Conservation (phyloP, 1,140 invertebrate species). For the Aphaenogaster rudis region DNA sequence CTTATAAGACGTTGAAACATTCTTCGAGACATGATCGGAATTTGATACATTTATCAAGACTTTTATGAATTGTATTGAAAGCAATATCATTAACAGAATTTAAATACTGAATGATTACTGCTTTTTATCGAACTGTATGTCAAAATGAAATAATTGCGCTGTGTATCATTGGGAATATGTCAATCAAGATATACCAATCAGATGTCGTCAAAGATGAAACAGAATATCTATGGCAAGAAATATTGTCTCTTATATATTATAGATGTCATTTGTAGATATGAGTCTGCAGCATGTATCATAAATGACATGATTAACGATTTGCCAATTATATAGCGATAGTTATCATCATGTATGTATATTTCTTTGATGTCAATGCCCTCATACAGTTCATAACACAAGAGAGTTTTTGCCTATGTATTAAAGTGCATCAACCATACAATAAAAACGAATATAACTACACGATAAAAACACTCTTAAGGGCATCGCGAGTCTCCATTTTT, state of each 20-base stretch:
- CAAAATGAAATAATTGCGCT: neutral
- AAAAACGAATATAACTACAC: slow-evolving; percentile 25
- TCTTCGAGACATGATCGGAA: neutral
- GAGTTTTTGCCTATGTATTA: slow-evolving; percentile 36
- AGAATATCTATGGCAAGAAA: slow-evolving; percentile 22
- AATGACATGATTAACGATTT: slow-evolving; percentile 57
- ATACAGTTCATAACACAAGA: neutral
- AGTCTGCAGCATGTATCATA: slow-evolving; percentile 15
- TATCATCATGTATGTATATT: slow-evolving; percentile 37
- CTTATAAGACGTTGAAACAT: no score
- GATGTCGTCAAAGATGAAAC: slow-evolving; percentile 11
- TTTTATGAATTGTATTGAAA: neutral
- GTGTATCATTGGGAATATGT: neutral
- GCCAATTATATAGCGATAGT: slow-evolving; percentile 37
- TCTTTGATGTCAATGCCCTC: slow-evolving; percentile 44
- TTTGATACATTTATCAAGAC: neutral
- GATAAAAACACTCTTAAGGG: slow-evolving; percentile 30
- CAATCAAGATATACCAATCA: slow-evolving; percentile 24
- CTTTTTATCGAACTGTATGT: slow-evolving; percentile 1
- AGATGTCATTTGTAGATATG: slow-evolving; percentile 33
- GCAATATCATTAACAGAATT: neutral
- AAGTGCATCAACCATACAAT: slow-evolving; percentile 30
- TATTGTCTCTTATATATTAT: slow-evolving; percentile 17
- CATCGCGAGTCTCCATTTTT: slow-evolving; percentile 28
- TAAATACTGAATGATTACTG: slow-evolving; percentile 10